Base-by-base conservation (phyloP, 2,797 vertebrate species). In the Pempheris klunzingeri region DNA sequence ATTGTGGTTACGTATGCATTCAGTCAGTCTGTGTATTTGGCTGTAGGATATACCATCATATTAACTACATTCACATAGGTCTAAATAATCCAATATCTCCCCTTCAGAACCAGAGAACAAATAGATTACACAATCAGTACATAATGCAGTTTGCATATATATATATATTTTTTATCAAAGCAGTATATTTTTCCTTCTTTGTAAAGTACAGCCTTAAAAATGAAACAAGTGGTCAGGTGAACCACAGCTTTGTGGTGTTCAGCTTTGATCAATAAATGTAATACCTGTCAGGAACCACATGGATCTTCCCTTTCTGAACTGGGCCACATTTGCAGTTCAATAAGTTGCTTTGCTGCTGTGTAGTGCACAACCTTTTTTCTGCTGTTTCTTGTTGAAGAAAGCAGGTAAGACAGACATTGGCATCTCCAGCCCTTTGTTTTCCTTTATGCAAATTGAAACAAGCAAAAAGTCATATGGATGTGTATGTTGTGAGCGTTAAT, bases 251-350 rank as follows among this genome's bases (percentile, higher is more conserved):
- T 24, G 5, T 41, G 9, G 54, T 13, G 22, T 12, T 59, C 66
- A 78, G 60, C 72, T 67, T 70, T 75, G 62, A 81, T 84, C 67
- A 70, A 84, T 55, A 81, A 62, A 75, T 83, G 13, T 41, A 64
- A 81, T 78, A 84, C 20, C 54, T 50, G 34, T 54, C 36, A 39
- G 46, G 60, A 90, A 78, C 39, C 38, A 65, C 63, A 67, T 63
- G 52, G 30, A 77, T 59, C 60, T 63, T 72, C 34, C 32, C 17
- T 54, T 71, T 74, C 17, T 70, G 44, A 76, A 63, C 30, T 34
- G 36, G 70, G 79, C 60, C 66, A 72, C 74, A 74, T 66, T 77
- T 70, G 64, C 52, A 57, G 38, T 63, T 78, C 59, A 61, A 60
- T 63, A 75, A 55, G 52, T 76, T 53, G 15, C 62, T 77, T 85